phyloP scores from a whole-genome alignment of 2,113 vertebrate species.

The Symphodus melops region DNA sequence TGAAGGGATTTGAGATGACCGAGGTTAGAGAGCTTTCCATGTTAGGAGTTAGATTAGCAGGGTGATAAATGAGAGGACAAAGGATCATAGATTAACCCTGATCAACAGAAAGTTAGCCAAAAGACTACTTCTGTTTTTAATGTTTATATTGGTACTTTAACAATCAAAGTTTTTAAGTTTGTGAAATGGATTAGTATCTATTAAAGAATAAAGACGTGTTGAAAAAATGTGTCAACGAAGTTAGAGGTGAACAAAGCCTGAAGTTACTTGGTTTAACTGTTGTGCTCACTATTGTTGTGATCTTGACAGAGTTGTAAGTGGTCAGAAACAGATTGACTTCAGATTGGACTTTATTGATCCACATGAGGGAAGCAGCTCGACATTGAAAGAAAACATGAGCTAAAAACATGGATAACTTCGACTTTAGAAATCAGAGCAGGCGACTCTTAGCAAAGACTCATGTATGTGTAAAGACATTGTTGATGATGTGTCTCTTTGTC shows the following conservation, averaged over 20 bases:
- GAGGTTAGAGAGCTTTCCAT: constrained; percentile 51
- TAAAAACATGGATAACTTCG: not conserved
- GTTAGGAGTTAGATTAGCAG: constrained; percentile 60
- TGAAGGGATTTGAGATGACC: constrained; percentile 61
- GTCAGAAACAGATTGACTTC: not conserved
- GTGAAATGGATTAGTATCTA: not conserved
- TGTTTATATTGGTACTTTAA: too few species aligned
- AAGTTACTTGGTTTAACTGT: not conserved
- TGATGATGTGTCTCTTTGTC: too few species aligned
- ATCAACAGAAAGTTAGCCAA: not conserved
- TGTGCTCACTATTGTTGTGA: not conserved
- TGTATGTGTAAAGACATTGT: too few species aligned
- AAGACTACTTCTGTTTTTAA: too few species aligned
- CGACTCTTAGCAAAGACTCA: too few species aligned
- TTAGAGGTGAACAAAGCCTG: not conserved
- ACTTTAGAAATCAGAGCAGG: too few species aligned
- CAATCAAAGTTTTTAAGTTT: not conserved
- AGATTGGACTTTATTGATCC: not conserved
- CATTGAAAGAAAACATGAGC: not conserved
- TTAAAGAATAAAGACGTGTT: not conserved
- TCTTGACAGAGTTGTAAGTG: not conserved
- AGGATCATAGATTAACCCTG: constrained; percentile 15
- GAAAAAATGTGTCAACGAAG: not conserved
- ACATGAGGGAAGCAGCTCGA: not conserved
- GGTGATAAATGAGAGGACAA: constrained; percentile 24